Percentiles rank a stretch among this genome's conserved stretches.
These are phyloP conservation scores for Bursaphelenchus mucronatus DNA, from an alignment of 1,140 invertebrate genomes.

Conservation along the genomic window DNA sequence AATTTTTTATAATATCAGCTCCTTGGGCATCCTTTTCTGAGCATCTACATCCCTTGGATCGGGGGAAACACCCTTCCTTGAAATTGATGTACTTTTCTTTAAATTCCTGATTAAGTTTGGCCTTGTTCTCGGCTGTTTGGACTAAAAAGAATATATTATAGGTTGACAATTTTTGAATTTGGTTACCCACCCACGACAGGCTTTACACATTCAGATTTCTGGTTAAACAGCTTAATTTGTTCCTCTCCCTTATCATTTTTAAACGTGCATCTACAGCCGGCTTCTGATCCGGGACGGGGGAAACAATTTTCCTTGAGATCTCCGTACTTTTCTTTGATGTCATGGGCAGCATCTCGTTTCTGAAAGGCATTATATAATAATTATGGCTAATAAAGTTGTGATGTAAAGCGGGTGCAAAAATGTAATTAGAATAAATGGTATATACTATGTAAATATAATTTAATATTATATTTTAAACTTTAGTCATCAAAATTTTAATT, in stretches of 20 bases:
- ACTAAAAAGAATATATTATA: conserved; percentile 22
- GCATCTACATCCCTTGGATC: conserved; percentile 31
- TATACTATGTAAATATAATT: too few relatives aligned
- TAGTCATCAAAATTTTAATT: too few relatives aligned
- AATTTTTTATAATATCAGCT: conserved; percentile 2
- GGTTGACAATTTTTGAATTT: background rate
- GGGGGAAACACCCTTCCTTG: conserved; percentile 40
- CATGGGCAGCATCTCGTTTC: conserved; percentile 17
- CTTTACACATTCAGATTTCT: background rate
- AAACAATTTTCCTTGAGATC: conserved; percentile 28
- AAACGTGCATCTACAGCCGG: conserved; percentile 7
- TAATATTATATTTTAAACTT: too few relatives aligned
- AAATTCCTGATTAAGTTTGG: conserved; percentile 38
- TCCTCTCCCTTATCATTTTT: background rate
- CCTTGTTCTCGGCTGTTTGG: conserved; percentile 34
- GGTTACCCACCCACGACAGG: background rate
- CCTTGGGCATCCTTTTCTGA: conserved; percentile 21
- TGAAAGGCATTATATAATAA: background rate
- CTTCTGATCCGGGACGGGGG: background rate
- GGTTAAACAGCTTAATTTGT: background rate
- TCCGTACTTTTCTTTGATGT: conserved; percentile 16
- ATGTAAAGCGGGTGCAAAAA: too few relatives aligned
- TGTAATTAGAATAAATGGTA: too few relatives aligned
- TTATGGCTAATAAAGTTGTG: background rate
- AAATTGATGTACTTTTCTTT: conserved; percentile 23